Evolutionary conservation across 2,888 invertebrate species (phyloP).

Genomic region (Junonia oenone): DNA sequence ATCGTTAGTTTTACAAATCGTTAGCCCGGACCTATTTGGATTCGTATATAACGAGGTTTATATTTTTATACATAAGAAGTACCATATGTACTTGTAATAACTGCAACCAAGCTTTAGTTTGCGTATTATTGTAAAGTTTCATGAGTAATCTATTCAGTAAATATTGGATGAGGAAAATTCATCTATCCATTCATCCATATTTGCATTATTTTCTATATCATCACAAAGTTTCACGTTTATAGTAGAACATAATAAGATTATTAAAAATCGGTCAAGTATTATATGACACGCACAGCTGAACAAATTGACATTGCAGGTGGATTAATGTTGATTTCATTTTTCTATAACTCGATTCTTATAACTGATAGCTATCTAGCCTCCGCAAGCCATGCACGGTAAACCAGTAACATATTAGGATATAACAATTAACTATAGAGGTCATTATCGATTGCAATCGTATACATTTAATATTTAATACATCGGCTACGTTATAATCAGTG

Average conservation of each 20-base stretch:
- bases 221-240: too few relatives aligned
- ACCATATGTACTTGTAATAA: too few relatives aligned
- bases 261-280: neutral
- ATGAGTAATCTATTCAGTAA: too few relatives aligned
- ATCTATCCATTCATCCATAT: too few relatives aligned
- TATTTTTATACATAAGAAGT: neutral
- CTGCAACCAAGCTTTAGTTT: too few relatives aligned
- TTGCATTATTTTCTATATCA: too few relatives aligned
- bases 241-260: too few relatives aligned
- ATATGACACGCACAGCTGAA: neutral
- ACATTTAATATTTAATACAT: too few relatives aligned
- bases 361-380: neutral
- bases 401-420: neutral
- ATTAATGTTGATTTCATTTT: neutral
- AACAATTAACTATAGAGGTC: neutral
- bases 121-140: too few relatives aligned
- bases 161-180: too few relatives aligned
- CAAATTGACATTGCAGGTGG: neutral
- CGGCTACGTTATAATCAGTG: too few relatives aligned
- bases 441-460: too few relatives aligned
- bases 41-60: neutral
- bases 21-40: neutral
- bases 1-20: slow-evolving; percentile 13
- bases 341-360: neutral
- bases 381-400: neutral